Evolutionary conservation across 2,113 vertebrate genomes (phyloP), one percentile per base, ranked within the genome.

Genomic region (Halcyon malimbica): DNA sequence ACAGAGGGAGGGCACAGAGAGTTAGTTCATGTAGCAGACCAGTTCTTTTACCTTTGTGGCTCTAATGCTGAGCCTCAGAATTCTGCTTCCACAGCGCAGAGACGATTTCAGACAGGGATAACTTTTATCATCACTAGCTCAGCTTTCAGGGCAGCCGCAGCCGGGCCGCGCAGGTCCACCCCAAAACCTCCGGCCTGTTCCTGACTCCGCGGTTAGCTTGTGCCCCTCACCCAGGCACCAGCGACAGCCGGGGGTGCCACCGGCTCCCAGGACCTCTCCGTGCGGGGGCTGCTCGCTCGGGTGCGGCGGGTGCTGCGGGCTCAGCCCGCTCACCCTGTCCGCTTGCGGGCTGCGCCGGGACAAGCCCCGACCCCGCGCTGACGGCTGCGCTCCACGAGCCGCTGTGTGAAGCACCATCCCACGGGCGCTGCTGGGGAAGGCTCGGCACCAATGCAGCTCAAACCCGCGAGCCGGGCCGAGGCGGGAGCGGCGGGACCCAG

Each of bases 31-130:
- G 6, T 14, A 64, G 10, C 33, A 54, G 19, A 29, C 5, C 5
- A 2, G 2, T 2, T 17, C 20, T 46, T 70, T 39, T 2, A 13
- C 31, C 11, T 57, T 13, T 16, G 16, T 1, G 11, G 19, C 9
- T 17, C 37, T 15, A 56, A 21, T 1, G 92, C 90, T 94, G 97
- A 97, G 97, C 97, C 89, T 98, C 98, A 98, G 97, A 63, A 6
- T 73, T 24, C n/a, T 2, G 33, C 18, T 92, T 98, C 97, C 83
- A 97, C 98, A 98, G 28, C 8, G 5, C 6, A 78, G 83, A 74
- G 28, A 12, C 14, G 3, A 16, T 26, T 92, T 98, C 98, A 94
- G 98, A 95, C 97, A 97, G 97, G 97, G 97, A 97, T 98, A 98
- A 98, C 97, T 77, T 83, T n/a, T 48, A 81, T 97, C 97, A 97